These are phyloP conservation scores for Amphimallon solstitiale DNA, from an alignment of 2,888 invertebrate genomes.

Conservation along the genomic window DNA sequence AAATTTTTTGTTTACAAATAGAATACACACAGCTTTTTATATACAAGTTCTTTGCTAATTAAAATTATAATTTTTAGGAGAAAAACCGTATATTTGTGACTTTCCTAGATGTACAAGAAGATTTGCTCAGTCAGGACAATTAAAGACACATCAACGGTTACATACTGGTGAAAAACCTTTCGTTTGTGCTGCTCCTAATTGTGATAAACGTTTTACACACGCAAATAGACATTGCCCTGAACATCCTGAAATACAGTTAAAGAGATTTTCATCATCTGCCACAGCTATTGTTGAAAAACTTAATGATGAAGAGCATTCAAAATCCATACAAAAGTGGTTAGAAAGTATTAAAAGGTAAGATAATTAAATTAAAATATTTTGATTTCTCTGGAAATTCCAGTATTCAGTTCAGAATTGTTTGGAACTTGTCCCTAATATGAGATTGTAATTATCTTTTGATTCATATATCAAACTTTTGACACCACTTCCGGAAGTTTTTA, in stretches of 20 bases:
- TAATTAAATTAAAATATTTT: too few species aligned
- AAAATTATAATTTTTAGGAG: constrained; percentile 64
- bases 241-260: constrained; percentile 72
- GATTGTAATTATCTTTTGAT: neutral
- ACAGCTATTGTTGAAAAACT: constrained; percentile 59
- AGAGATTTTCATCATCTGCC: constrained; percentile 53
- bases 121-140: constrained; percentile 81
- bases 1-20: constrained; percentile 34
- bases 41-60: neutral
- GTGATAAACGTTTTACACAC: constrained; percentile 77
- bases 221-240: constrained; percentile 80
- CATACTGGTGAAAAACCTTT: constrained; percentile 84
- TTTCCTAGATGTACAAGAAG: constrained; percentile 76
- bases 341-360: constrained; percentile 63
- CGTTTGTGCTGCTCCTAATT: constrained; percentile 71
- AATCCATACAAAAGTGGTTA: constrained; percentile 62
- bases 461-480: too few species aligned
- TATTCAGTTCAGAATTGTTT: too few species aligned
- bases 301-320: constrained; percentile 62
- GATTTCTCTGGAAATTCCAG: too few species aligned
- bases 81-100: constrained; percentile 78
- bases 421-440: too few species aligned
- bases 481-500: too few species aligned
- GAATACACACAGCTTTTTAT: neutral
- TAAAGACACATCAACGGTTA: constrained; percentile 80